Evolutionary conservation across 2,888 invertebrate genomes (phyloP), one percentile per base, ranked within the genome.

Genomic region (Vesta saturnalis): DNA sequence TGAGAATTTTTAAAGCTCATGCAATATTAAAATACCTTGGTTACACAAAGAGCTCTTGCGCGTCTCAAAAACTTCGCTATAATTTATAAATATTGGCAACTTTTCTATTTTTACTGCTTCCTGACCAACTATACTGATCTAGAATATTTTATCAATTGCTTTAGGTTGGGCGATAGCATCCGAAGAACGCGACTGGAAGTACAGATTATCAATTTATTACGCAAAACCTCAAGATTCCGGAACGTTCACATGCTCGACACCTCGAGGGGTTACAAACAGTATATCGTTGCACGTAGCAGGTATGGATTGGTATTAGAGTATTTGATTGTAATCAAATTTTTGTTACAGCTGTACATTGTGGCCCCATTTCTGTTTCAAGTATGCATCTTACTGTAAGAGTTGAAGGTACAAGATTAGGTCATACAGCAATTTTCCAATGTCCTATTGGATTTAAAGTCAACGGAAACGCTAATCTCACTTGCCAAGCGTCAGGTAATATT

Each of bases 221-320:
- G 92, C 93, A 77, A 92, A 94, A 77, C 87, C 89, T n/a, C 91
- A 92, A 63, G 94, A 95, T 85, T 92, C 93, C 35, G 95, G 94
- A 62, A 90, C 91, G 70, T 95, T 92, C 83, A 94, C 94, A 0
- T 95, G 95, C 83, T 91, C 94, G 3, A 91, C 94, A 0, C 93
- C 94, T 3, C 87, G 90, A 63, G 94, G 94, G 39, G 89, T 92
- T 74, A 93, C 93, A 60, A 92, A 94, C 84, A 92, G 92, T 61
- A 86, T 93, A 75, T 84, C 86, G 69, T 86, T 94, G 76, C 89
- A 87, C 83, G 93, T 95, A 83, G 90, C 92, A 86, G 94, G 93
- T 93, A 86, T 88, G 89, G 60, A 67, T 67, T 70, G 67, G 62
- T 57, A 58, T 43, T 56, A 46, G 47, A 57, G 54, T 18, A 35